Percentiles rank a stretch among this genome's conserved stretches.
phyloP scores from a whole-genome alignment of 2,888 invertebrate genomes.

The Sinelater perroti region DNA sequence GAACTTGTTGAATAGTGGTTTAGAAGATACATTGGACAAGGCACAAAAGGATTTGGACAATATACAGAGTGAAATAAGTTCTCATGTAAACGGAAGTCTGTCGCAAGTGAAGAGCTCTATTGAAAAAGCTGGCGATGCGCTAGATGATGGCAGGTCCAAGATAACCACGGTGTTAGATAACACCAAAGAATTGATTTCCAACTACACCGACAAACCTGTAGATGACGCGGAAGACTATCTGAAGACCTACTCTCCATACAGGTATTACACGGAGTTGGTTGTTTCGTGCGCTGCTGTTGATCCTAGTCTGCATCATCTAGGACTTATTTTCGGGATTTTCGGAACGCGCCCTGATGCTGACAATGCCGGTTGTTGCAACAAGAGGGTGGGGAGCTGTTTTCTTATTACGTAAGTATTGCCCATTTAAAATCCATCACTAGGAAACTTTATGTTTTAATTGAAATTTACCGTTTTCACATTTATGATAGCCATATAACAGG shows the following conservation, averaged over 20 bases:
- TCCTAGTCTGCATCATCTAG: slow-evolving; percentile 77
- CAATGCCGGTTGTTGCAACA: slow-evolving; percentile 85
- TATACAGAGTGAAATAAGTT: slow-evolving; percentile 72
- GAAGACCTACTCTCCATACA: slow-evolving; percentile 64
- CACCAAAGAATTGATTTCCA: slow-evolving; percentile 30
- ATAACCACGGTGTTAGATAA: slow-evolving; percentile 34
- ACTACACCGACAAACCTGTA: slow-evolving; percentile 42
- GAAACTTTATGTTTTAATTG: no score
- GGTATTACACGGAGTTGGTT: slow-evolving; percentile 77
- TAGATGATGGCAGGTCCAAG: slow-evolving; percentile 31
- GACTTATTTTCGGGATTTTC: slow-evolving; percentile 88
- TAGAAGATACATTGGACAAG: slow-evolving; percentile 65
- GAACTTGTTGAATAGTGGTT: slow-evolving; percentile 64
- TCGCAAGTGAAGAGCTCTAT: slow-evolving; percentile 70
- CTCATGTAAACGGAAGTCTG: slow-evolving; percentile 72
- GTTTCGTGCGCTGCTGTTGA: slow-evolving; percentile 73
- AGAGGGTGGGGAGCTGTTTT: slow-evolving; percentile 82
- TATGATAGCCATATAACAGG: no score
- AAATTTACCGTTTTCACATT: no score
- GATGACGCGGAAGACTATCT: slow-evolving; percentile 47
- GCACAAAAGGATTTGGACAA: slow-evolving; percentile 73
- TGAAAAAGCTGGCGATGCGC: slow-evolving; percentile 61
- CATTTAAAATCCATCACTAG: no score
- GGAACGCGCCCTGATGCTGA: slow-evolving; percentile 88
- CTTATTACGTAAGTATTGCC: slow-evolving; percentile 83